These are phyloP conservation scores for Sebastes nivosus DNA, from an alignment of 2,797 vertebrate species.

Conservation along the genomic window DNA sequence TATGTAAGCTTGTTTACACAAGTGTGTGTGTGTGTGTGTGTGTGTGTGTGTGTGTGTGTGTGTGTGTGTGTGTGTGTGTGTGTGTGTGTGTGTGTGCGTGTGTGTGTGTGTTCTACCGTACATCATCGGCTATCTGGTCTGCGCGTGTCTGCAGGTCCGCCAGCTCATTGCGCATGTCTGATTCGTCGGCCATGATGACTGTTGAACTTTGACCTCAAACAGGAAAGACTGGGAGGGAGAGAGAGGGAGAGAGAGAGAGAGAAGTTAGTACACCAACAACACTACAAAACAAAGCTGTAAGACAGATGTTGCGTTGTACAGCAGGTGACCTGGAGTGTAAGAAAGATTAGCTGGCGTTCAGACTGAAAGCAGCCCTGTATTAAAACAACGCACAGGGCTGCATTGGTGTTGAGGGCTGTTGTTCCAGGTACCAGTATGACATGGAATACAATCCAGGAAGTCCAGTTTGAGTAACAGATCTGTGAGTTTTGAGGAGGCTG, in stretches of 20 bases:
- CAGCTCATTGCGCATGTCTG: constrained; percentile 99
- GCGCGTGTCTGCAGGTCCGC: constrained; percentile 96
- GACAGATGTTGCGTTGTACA: neutral
- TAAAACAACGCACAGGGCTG: neutral
- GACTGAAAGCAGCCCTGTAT: neutral
- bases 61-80: too few species aligned
- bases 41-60: too few species aligned
- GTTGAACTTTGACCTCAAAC: constrained; percentile 68
- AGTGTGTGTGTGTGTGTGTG: neutral
- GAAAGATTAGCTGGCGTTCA: neutral
- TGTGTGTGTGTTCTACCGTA: constrained; percentile 52
- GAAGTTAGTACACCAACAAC: constrained; percentile 3
- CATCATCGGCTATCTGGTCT: constrained; percentile 96
- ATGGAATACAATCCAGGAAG: neutral
- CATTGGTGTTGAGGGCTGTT: too few species aligned
- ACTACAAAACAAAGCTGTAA: neutral
- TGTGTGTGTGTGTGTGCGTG: too few species aligned
- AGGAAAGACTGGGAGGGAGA: constrained; percentile 30
- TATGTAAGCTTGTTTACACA: neutral
- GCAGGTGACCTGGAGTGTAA: neutral
- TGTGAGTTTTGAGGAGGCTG: neutral
- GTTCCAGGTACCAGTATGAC: neutral
- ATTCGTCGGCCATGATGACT: constrained; percentile 92
- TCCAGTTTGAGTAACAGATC: neutral
- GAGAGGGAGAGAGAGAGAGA: neutral